phyloP scores from a whole-genome alignment of 1,140 invertebrate species.

The Palaemon carinicauda region DNA sequence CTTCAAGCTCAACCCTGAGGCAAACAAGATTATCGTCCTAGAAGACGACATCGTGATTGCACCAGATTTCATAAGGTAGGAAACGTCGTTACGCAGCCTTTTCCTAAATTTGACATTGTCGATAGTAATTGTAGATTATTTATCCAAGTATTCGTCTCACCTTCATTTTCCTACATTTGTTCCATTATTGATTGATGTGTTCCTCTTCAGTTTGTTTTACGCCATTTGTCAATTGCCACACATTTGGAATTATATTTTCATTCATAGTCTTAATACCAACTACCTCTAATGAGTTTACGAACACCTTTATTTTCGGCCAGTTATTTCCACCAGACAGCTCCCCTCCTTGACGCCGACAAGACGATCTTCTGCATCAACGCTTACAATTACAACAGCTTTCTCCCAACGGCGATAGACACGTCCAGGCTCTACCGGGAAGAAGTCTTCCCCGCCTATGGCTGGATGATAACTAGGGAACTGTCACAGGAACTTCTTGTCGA shows the following conservation, averaged over 20 bases:
- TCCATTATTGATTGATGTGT: too few relatives aligned
- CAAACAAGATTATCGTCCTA: conserved; percentile 43
- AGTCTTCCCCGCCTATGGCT: conserved; percentile 40
- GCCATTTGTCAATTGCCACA: too few relatives aligned
- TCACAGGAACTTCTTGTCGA: conserved; percentile 1
- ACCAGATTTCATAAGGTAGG: conserved; percentile 56
- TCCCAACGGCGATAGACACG: conserved; percentile 27
- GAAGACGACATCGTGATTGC: conserved; percentile 52
- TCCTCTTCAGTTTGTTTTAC: too few relatives aligned
- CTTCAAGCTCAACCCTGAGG: conserved; percentile 21
- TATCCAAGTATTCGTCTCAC: too few relatives aligned
- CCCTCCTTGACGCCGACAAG: conserved; percentile 32
- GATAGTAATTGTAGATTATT: background rate
- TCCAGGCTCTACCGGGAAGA: conserved; percentile 31
- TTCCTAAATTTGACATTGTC: background rate
- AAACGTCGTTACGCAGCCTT: background rate
- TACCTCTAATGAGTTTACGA: background rate
- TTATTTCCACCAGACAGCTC: conserved; percentile 52
- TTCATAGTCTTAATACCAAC: background rate
- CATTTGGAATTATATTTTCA: too few relatives aligned
- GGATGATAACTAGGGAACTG: conserved; percentile 39
- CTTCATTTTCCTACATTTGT: too few relatives aligned
- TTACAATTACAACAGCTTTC: conserved; percentile 49
- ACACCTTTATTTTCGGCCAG: background rate
- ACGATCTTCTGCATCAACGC: conserved; percentile 50